A percentile compares a stretch with the other conserved stretches of the same genome.
Conservation (phyloP, 2,113 vertebrate species). For the Todiramphus chloris region DNA sequence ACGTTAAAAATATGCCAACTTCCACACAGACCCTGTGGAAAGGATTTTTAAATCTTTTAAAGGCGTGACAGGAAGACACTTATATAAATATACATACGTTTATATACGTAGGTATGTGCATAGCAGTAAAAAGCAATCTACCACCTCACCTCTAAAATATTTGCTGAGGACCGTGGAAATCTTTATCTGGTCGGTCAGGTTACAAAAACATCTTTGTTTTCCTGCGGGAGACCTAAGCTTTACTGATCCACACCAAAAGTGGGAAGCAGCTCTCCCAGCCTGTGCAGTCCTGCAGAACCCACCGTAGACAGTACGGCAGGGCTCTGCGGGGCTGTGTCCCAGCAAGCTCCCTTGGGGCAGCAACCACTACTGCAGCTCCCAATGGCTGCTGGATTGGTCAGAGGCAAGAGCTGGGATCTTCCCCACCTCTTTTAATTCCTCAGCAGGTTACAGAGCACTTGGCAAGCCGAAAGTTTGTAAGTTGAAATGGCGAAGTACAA, state of each 20-base stretch:
- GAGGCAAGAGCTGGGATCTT: fast-evolving
- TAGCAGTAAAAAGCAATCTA: background rate
- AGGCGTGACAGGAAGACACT: background rate
- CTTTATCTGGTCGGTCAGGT: background rate
- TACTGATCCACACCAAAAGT: background rate
- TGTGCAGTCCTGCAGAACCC: background rate
- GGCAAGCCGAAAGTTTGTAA: background rate
- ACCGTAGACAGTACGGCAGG: fast-evolving
- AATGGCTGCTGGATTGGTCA: background rate
- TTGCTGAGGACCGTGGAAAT: constrained; percentile 28
- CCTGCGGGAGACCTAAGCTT: background rate
- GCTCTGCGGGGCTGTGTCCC: background rate
- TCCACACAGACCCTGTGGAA: background rate
- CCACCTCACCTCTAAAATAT: constrained; percentile 9
- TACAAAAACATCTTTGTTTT: background rate
- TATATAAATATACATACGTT: background rate
- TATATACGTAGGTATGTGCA: background rate
- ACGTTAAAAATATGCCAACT: background rate
- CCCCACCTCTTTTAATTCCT: background rate
- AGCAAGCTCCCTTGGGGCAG: fast-evolving
- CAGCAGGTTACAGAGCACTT: background rate
- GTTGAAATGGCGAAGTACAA: background rate
- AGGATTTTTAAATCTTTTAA: background rate
- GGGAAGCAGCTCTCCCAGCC: background rate
- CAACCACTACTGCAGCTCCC: background rate